A percentile compares a stretch with the other conserved stretches of the same genome.
These are phyloP conservation scores for Cephus rjabovi DNA, from an alignment of 2,888 invertebrate genomes.

Conservation along the genomic window DNA sequence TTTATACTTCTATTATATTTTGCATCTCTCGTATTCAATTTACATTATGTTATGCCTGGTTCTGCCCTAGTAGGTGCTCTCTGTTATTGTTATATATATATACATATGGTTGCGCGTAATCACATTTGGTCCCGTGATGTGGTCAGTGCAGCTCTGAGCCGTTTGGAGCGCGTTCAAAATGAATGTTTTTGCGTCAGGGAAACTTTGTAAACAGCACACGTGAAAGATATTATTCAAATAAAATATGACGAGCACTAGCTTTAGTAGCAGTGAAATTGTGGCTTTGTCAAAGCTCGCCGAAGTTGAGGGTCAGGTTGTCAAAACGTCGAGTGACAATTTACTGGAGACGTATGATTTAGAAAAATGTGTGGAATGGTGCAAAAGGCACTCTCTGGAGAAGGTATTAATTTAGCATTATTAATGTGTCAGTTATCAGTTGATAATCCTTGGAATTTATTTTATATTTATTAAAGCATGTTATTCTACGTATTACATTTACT, in stretches of 20 bases:
- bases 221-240: constrained; percentile 3
- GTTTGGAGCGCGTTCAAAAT: not conserved
- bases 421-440: not conserved
- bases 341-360: constrained; percentile 71
- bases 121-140: not conserved
- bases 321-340: constrained; percentile 47
- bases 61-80: no score
- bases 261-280: constrained; percentile 16
- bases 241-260: constrained; percentile 14
- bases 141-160: not conserved
- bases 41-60: no score
- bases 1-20: not conserved
- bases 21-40: not conserved
- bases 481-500: constrained; percentile 8
- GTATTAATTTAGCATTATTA: constrained; percentile 65
- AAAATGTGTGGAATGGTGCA: constrained; percentile 78
- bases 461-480: constrained; percentile 26
- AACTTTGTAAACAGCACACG: not conserved
- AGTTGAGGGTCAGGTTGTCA: constrained; percentile 8
- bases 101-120: not conserved
- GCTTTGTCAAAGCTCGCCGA: constrained; percentile 17
- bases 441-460: not conserved
- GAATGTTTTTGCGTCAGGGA: not conserved
- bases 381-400: constrained; percentile 73
- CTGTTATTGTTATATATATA: no score